Conservation (phyloP, 2,113 vertebrate genomes). For the Pimephales promelas region DNA sequence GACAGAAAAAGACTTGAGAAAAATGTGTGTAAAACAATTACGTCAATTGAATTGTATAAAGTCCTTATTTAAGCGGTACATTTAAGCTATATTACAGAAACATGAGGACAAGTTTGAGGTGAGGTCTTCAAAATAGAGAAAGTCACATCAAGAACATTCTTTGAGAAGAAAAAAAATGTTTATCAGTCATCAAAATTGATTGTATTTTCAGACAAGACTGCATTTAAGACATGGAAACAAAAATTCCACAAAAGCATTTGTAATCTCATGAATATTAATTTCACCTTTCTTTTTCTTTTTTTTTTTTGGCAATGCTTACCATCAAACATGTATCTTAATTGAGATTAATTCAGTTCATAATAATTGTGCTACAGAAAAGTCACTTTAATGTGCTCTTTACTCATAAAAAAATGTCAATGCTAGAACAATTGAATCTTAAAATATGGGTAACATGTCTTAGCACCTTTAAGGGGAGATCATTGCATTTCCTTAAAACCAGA, state of each 20-base stretch:
- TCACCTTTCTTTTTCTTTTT: neutral
- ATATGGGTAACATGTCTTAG: constrained; percentile 12
- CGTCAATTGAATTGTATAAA: neutral
- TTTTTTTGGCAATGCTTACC: neutral
- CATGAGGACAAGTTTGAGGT: neutral
- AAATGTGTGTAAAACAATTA: neutral
- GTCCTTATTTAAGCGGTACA: neutral
- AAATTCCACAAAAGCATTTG: neutral
- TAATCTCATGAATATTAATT: neutral
- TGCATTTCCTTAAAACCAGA: constrained; percentile 24
- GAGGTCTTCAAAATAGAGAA: constrained; percentile 4
- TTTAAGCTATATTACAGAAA: neutral
- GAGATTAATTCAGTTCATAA: neutral
- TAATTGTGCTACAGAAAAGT: constrained; percentile 12
- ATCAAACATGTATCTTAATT: neutral
- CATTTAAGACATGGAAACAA: constrained; percentile 9
- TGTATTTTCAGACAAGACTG: constrained; percentile 3
- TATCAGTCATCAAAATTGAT: constrained; percentile 14
- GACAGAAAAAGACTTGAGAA: neutral
- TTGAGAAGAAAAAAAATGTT: constrained; percentile 1
- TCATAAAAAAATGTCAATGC: neutral
- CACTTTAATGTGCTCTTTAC: constrained; percentile 33
- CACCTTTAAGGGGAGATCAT: constrained; percentile 39
- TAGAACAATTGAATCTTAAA: neutral
- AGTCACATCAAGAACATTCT: constrained; percentile 9